Conservation (phyloP, 2,797 vertebrate species). For the Parotocinclus haroldoi region DNA sequence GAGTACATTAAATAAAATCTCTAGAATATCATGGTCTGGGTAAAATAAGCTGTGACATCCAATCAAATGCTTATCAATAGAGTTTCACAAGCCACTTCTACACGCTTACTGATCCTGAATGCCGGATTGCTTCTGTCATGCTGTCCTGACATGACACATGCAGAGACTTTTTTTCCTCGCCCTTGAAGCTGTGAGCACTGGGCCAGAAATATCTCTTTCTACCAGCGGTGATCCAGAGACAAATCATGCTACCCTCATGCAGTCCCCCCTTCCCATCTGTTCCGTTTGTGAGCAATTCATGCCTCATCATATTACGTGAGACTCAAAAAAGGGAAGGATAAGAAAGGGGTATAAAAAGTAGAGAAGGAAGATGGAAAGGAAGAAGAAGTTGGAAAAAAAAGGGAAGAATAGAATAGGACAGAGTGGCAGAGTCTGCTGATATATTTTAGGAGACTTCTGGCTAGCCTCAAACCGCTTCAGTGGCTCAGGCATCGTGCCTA, state of each 20-base stretch:
- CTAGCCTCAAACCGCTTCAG: conserved; percentile 47
- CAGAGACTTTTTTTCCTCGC: conserved; percentile 7
- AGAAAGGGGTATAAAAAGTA: conserved; percentile 17
- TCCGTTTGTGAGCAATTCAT: conserved; percentile 32
- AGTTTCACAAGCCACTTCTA: neutral
- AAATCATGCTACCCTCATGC: too few species aligned
- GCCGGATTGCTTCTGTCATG: conserved; percentile 11
- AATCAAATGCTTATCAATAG: neutral
- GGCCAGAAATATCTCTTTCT: conserved; percentile 6
- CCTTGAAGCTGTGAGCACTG: conserved; percentile 13
- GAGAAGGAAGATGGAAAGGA: conserved; percentile 28
- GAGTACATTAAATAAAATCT: too few species aligned
- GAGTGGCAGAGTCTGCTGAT: conserved; percentile 24
- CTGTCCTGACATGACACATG: conserved; percentile 20
- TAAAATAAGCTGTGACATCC: too few species aligned
- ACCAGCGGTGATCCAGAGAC: neutral
- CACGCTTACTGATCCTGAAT: conserved; percentile 8
- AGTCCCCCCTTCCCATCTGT: neutral
- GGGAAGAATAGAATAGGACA: conserved; percentile 22
- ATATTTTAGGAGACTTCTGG: conserved; percentile 49
- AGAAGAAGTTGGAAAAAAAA: conserved; percentile 29
- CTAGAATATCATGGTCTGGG: too few species aligned
- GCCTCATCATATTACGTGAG: conserved; percentile 27
- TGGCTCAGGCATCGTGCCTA: conserved; percentile 44
- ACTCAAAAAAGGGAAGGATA: conserved; percentile 27